Conservation (phyloP, 2,113 vertebrate genomes). For the Bucco capensis region DNA sequence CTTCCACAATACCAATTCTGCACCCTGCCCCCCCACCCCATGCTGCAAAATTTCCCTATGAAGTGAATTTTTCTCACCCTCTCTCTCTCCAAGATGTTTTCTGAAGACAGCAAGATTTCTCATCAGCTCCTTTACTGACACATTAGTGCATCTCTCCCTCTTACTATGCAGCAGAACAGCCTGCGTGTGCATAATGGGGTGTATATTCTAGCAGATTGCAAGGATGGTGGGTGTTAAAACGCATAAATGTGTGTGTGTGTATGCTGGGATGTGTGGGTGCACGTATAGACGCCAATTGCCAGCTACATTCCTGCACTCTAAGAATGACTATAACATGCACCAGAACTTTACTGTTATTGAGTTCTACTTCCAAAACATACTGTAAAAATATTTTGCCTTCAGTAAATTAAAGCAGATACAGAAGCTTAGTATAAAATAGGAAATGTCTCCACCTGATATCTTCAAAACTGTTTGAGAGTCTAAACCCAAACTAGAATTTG, state of each 20-base stretch:
- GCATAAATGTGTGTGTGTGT: neutral
- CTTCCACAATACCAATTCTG: neutral
- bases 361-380: neutral
- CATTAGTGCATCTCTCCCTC: neutral
- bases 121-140: neutral
- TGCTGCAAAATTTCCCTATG: neutral
- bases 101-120: slow-evolving; percentile 4
- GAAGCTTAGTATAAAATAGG: neutral
- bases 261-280: neutral
- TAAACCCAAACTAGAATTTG: neutral
- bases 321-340: neutral
- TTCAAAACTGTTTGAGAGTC: neutral
- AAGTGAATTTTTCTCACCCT: neutral
- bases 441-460: neutral
- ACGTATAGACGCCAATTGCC: neutral
- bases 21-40: neutral
- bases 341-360: neutral
- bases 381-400: slow-evolving; percentile 16
- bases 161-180: neutral
- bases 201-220: neutral
- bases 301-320: neutral
- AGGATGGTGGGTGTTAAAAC: neutral
- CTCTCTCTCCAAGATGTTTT: neutral
- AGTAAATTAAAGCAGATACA: slow-evolving; percentile 29
- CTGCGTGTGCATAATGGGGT: neutral